Evolutionary conservation across 2,113 vertebrate species (phyloP).

Genomic region (Myiozetetes cayanensis): DNA sequence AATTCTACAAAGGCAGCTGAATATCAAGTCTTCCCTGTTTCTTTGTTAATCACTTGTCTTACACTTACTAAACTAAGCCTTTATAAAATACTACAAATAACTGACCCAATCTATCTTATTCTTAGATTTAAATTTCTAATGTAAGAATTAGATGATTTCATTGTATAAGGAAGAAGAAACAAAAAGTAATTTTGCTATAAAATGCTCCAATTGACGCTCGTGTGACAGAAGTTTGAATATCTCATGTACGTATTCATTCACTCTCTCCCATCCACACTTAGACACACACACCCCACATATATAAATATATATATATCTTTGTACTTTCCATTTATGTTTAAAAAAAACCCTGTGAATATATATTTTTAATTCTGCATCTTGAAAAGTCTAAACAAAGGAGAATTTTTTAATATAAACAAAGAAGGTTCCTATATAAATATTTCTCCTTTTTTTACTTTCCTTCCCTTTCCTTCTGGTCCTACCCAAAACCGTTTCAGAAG

Average conservation of each 20-base stretch:
- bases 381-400: background rate
- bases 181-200: rapidly evolving
- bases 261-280: background rate
- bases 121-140: background rate
- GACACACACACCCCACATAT: too few relatives aligned
- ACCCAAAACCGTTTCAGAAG: background rate
- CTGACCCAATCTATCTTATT: background rate
- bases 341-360: background rate
- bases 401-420: background rate
- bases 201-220: background rate
- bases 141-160: background rate
- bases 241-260: rapidly evolving
- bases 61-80: background rate
- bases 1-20: background rate
- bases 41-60: background rate
- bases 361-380: background rate
- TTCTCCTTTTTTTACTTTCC: background rate
- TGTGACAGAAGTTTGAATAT: background rate
- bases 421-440: background rate
- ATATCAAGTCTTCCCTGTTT: background rate
- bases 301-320: background rate
- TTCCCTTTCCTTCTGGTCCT: background rate
- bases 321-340: background rate
- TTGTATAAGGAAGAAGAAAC: background rate
- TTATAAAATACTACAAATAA: background rate